These are phyloP conservation scores for Denticeps clupeoides DNA, from an alignment of 2,797 vertebrate genomes.

Conservation along the genomic window DNA sequence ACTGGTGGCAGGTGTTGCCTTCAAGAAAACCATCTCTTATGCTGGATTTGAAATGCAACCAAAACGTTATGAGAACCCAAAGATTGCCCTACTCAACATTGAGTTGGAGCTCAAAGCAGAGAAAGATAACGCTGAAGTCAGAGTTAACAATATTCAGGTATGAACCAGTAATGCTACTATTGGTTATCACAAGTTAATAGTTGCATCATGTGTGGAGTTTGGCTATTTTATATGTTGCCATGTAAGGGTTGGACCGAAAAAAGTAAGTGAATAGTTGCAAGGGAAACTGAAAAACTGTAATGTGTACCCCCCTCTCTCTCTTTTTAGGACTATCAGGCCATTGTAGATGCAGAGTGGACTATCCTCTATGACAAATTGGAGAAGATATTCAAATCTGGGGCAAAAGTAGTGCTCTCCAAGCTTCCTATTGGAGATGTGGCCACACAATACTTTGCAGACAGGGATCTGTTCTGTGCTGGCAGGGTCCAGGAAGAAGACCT, in stretches of 20 bases:
- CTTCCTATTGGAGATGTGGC: constrained; percentile 92
- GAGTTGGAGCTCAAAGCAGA: constrained; percentile 96
- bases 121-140: constrained; percentile 90
- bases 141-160: constrained; percentile 83
- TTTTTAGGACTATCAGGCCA: constrained; percentile 98
- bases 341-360: constrained; percentile 95
- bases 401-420: constrained; percentile 87
- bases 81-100: constrained; percentile 84
- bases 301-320: too few relatives aligned
- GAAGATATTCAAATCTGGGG: constrained; percentile 81
- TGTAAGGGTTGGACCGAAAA: too few relatives aligned
- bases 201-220: too few relatives aligned
- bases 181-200: too few relatives aligned
- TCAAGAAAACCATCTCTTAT: constrained; percentile 97
- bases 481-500: constrained; percentile 91
- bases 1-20: constrained; percentile 84
- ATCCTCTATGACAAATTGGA: constrained; percentile 96
- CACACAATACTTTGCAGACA: constrained; percentile 91
- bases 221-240: too few relatives aligned
- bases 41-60: constrained; percentile 98
- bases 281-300: too few relatives aligned
- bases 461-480: constrained; percentile 95
- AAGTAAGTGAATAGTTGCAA: too few relatives aligned
- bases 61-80: constrained; percentile 78
- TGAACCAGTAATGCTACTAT: background rate